phyloP scores from a whole-genome alignment of 2,797 vertebrate genomes.

The Pristis pectinata region DNA sequence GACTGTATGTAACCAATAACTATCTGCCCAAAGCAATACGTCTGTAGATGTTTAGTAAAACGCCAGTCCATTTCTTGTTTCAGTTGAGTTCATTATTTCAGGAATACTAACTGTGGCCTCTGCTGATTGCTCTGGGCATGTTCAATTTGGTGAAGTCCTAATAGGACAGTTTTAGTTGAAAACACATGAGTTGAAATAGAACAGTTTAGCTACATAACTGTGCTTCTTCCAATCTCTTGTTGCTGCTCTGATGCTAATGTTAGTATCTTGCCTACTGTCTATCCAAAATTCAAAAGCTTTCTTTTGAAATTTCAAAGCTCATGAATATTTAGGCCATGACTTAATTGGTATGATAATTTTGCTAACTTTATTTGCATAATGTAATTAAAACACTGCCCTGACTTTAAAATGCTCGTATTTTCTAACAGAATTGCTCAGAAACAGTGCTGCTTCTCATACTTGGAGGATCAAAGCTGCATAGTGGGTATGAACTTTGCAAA shows the following conservation, averaged over 20 bases:
- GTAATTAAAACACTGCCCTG: background rate
- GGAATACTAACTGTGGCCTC: background rate
- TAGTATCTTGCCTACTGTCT: background rate
- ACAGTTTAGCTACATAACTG: background rate
- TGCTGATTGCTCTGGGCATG: background rate
- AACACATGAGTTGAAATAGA: background rate
- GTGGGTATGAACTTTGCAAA: conserved; percentile 71
- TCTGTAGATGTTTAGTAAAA: background rate
- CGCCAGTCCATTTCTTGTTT: background rate
- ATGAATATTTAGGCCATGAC: background rate
- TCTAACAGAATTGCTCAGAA: conserved; percentile 68
- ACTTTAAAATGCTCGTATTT: background rate
- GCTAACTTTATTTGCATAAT: background rate
- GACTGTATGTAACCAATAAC: background rate
- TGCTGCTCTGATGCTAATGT: background rate
- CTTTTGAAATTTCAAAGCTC: background rate
- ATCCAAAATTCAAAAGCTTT: background rate
- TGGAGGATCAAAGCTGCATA: conserved; percentile 75
- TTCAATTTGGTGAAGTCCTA: background rate
- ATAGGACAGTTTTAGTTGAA: background rate
- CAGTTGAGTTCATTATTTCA: background rate
- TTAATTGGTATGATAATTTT: background rate
- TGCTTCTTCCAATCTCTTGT: background rate
- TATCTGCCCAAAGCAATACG: background rate
- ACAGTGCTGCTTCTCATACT: conserved; percentile 74